Evolutionary conservation across 2,113 vertebrate genomes (phyloP), one percentile per base, ranked within the genome.

Genomic region (Maccullochella peelii): DNA sequence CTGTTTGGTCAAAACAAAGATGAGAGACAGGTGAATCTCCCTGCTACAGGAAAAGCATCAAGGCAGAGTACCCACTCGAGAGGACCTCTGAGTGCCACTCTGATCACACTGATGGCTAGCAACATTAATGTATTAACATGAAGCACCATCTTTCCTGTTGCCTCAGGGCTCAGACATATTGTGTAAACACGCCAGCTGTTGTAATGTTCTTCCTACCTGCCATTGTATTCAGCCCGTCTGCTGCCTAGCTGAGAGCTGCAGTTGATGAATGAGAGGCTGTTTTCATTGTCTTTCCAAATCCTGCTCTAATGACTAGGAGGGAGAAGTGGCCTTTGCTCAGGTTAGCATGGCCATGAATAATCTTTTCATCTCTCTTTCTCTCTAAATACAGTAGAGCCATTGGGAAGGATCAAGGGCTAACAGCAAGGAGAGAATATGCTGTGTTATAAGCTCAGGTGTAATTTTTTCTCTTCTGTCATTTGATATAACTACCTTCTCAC

Each of bases 201-300:
- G 79, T 72, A 77, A 44, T 4, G 44, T 16, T 65, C 30, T 68
- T n/a, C 57, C 77, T 42, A 62, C 59, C 68, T 63, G 58, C 54
- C 52, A 65, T 83, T 89, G 58, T 77, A 49, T 57, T 65, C n/a
- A 36, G 58, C 42, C 15, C 25, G 55, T 65, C 71, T 59, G 77
- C 47, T 23, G 15, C 63, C 50, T 36, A 54, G 54, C 75, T 73
- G 67, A 88, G 77, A 79, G 73, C 65, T 18, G 25, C 6, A n/a
- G 65, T 0, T 82, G 72, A 88, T 86, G 62, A 88, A 81, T 67
- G 77, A 87, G 54, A 66, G 50, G 18, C 69, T 62, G 77, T 42
- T 79, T 86, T 85, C 57, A 92, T 85, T 85, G 76, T 87, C 72
- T 75, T 81, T 85, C 42, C 52, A 82, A 84, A 82, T 63, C 69